A percentile compares a stretch with the other conserved stretches of the same genome.
phyloP scores from a whole-genome alignment of 2,797 vertebrate genomes.

The Sebastes vulpes region DNA sequence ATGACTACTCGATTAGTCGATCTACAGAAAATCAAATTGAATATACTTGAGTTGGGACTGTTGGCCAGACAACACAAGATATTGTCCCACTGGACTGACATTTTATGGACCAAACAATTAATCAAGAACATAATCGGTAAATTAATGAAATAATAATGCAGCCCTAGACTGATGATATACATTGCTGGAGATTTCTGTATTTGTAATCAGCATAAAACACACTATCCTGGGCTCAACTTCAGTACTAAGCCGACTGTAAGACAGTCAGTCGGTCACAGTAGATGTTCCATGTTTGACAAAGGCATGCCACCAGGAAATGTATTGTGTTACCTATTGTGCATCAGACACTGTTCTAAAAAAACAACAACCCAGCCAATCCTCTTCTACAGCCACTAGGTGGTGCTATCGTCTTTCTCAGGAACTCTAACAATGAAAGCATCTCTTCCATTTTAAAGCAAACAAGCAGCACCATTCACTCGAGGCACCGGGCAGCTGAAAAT shows the following conservation, averaged over 20 bases:
- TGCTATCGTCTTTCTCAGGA: conserved; percentile 38
- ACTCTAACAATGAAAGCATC: conserved; percentile 34
- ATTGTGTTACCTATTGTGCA: not conserved
- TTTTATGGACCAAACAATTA: not conserved
- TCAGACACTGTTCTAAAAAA: not conserved
- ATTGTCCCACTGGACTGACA: not conserved
- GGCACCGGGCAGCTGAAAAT: conserved; percentile 73
- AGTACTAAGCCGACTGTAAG: not conserved
- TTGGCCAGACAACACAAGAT: not conserved
- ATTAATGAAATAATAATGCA: not conserved
- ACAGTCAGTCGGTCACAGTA: not conserved
- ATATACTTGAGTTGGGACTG: not conserved
- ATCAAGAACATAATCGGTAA: not conserved
- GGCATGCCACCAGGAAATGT: not conserved
- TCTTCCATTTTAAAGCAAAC: conserved; percentile 65
- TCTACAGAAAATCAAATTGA: not conserved
- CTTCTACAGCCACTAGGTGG: conserved; percentile 74
- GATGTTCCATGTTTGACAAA: not conserved
- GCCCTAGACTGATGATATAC: no score
- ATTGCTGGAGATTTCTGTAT: no score
- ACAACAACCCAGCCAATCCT: not conserved
- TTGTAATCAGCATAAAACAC: not conserved
- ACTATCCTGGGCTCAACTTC: not conserved
- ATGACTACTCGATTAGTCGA: not conserved
- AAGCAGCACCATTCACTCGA: conserved; percentile 52